Conservation (phyloP, 2,888 invertebrate genomes). For the Sicus ferrugineus region DNA sequence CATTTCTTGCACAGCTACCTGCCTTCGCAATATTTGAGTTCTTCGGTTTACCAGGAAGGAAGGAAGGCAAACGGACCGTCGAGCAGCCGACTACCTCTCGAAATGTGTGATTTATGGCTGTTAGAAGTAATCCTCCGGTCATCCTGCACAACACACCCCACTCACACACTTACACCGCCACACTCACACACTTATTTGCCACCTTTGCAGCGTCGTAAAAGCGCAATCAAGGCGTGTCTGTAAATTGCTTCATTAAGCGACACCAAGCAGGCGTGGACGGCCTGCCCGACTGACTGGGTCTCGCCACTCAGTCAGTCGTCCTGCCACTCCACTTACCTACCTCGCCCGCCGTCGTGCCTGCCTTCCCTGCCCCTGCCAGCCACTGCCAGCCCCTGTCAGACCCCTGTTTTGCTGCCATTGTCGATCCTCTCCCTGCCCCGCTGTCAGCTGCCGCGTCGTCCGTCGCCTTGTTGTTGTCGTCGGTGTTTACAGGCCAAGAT, state of each 20-base stretch:
- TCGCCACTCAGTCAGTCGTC: neutral
- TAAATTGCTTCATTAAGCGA: conserved; percentile 31
- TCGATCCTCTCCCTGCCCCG: no score
- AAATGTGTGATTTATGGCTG: conserved; percentile 13
- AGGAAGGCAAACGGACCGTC: neutral
- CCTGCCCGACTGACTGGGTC: neutral
- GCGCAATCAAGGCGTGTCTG: conserved; percentile 31
- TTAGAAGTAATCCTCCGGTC: neutral
- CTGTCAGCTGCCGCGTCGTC: no score
- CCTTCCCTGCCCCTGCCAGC: no score
- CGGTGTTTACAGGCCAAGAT: no score
- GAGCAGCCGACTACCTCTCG: neutral
- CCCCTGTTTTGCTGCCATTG: neutral
- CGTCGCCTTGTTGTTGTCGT: no score
- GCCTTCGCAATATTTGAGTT: neutral
- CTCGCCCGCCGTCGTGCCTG: no score
- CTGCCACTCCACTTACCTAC: no score
- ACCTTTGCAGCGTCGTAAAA: conserved; percentile 20
- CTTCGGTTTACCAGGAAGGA: neutral
- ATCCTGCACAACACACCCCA: neutral
- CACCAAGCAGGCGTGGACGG: conserved; percentile 19
- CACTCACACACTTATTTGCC: neutral
- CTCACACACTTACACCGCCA: neutral
- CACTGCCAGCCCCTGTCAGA: no score
- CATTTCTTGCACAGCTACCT: no score